phyloP scores from a whole-genome alignment of 2,113 vertebrate genomes.

The Chiloscyllium plagiosum region DNA sequence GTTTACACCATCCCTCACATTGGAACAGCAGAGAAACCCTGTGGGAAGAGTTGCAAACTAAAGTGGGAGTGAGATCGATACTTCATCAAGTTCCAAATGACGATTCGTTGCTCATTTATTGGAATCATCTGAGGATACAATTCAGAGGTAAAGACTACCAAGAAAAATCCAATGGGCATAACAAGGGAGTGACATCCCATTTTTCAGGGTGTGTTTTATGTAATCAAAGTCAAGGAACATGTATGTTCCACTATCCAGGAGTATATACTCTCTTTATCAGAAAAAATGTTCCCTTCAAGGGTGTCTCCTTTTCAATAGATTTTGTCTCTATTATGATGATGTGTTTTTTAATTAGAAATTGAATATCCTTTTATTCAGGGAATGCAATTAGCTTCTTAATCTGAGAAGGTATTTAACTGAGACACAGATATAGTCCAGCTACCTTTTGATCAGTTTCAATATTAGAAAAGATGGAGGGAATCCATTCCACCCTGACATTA shows the following conservation, averaged over 20 bases:
- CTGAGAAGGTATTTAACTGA: not conserved
- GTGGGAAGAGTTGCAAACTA: too few relatives aligned
- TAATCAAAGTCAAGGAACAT: not conserved
- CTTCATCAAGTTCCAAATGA: not conserved
- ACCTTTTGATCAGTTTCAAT: not conserved
- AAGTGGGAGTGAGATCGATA: not conserved
- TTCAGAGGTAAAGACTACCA: not conserved
- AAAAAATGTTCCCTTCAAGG: not conserved
- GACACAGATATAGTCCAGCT: not conserved
- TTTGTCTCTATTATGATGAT: too few relatives aligned
- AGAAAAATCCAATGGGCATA: too few relatives aligned
- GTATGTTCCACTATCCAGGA: too few relatives aligned
- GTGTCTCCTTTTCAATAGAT: not conserved
- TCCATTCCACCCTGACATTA: not conserved
- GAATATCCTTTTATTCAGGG: not conserved
- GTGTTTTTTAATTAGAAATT: not conserved
- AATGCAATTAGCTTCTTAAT: not conserved
- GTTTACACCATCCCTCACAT: not conserved
- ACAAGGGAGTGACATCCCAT: too few relatives aligned
- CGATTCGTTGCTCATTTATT: not conserved
- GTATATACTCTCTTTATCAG: not conserved
- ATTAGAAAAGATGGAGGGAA: not conserved
- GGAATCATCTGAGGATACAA: not conserved
- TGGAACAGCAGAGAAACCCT: not conserved
- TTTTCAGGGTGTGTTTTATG: not conserved